Evolutionary conservation across 2,888 invertebrate species (phyloP), one percentile per base, ranked within the genome.

Genomic region (Lymantria dispar): DNA sequence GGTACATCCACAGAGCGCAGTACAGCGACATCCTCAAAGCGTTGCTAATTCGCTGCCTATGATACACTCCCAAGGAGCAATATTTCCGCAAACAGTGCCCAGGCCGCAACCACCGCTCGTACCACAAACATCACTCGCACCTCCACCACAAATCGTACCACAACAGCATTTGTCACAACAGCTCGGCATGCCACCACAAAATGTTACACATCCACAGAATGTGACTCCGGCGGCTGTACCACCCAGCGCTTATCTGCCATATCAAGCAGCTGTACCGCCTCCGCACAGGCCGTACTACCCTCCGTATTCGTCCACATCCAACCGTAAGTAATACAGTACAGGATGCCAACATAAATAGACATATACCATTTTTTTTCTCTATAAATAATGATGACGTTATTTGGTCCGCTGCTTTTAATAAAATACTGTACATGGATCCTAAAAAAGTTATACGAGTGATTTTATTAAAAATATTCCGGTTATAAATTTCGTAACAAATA

Each of bases 221-320:
- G 50, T 51, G n/a, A 47, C 52, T 22, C 45, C 59, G 3, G 52
- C 56, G 15, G 42, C 46, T 1, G 47, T 55, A 9, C 54, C 60
- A 8, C 38, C 60, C 3, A 11, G 48, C 1, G 33, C 42, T 12
- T 72, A 62, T 38, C 15, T 62, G 31, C 52, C 56, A 3, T 71
- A 54, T 43, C 68, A 68, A 31, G 56, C 64, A 3, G 52, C 56
- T 11, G 50, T 62, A 5, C 68, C 64, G 11, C 73, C 71, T n/a
- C 73, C 65, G n/a, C 41, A 52, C 14, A 50, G 67, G 8, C 57
- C 58, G 7, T 68, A 60, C 44, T 65, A 62, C 46, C 45, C 52
- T 8, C 70, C 56, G 39, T 60, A 60, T 37, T 41, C 47, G 10
- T 13, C 64, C 3, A n/a, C 45, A 11, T 7, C 52, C 12, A 43